A percentile compares a stretch with the other conserved stretches of the same genome.
Evolutionary conservation across 2,888 invertebrate genomes (phyloP).

Genomic region (Gibbula magus): DNA sequence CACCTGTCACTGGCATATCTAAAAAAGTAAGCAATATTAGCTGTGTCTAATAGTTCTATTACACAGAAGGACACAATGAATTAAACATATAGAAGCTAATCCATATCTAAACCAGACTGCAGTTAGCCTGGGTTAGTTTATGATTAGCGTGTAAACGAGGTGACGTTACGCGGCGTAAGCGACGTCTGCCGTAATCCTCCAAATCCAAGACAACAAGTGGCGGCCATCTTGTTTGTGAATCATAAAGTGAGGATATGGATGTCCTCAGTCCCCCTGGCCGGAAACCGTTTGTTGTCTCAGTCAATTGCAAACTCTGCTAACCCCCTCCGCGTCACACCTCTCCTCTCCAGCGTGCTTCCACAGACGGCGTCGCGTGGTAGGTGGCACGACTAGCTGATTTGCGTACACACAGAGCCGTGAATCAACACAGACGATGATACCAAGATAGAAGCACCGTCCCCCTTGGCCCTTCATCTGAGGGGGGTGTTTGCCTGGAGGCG

Average conservation of each 20-base stretch:
- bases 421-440: conserved; percentile 16
- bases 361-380: conserved; percentile 4
- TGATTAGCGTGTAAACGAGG: not conserved
- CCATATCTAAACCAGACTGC: not conserved
- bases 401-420: not conserved
- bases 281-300: conserved; percentile 24
- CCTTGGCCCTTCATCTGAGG: not conserved
- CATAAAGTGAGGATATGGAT: not conserved
- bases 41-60: too few relatives aligned
- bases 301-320: conserved; percentile 18
- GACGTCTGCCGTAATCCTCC: not conserved
- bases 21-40: too few relatives aligned
- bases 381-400: not conserved
- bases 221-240: conserved; percentile 4
- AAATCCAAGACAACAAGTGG: not conserved
- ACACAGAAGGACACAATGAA: too few relatives aligned
- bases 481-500: not conserved
- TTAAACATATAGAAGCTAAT: not conserved
- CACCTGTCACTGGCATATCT: not conserved
- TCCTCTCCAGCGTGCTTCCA: conserved; percentile 14
- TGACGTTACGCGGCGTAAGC: not conserved
- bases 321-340: conserved; percentile 1
- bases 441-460: not conserved
- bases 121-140: not conserved
- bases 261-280: conserved; percentile 16